These are phyloP conservation scores for Tenthredo livida DNA, from an alignment of 2,888 invertebrate genomes.

Conservation along the genomic window DNA sequence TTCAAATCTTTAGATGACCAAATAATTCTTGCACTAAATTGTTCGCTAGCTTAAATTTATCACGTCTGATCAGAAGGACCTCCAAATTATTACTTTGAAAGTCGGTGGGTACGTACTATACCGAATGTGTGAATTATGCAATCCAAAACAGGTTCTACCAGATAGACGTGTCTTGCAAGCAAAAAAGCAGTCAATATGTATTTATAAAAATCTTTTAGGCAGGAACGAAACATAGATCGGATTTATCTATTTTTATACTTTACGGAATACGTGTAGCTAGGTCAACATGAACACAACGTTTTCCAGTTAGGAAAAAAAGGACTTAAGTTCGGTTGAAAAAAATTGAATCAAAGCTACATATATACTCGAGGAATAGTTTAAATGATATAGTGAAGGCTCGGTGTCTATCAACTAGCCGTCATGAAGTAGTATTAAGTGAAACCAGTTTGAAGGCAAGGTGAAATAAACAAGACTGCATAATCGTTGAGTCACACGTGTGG, in stretches of 20 bases:
- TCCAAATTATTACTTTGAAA: conserved; percentile 6
- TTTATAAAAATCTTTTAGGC: background rate
- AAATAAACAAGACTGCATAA: conserved; percentile 63
- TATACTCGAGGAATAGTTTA: background rate
- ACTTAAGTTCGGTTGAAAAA: background rate
- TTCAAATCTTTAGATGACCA: too few species aligned
- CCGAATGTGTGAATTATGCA: conserved; percentile 2
- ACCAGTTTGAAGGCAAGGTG: conserved; percentile 65
- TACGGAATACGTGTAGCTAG: background rate
- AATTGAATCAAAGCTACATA: background rate
- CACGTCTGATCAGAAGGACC: background rate
- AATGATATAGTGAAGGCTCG: conserved; percentile 6
- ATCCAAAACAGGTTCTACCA: conserved; percentile 18
- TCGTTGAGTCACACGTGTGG: conserved; percentile 74
- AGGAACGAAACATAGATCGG: background rate
- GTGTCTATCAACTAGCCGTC: conserved; percentile 7
- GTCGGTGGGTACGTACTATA: background rate
- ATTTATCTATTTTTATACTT: conserved; percentile 1
- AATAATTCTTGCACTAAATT: background rate
- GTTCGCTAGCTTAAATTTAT: background rate
- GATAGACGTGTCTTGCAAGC: background rate
- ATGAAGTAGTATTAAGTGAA: conserved; percentile 54
- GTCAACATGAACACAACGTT: background rate
- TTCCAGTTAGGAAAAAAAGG: background rate
- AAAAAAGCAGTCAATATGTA: background rate